Percentiles rank a stretch among this genome's conserved stretches.
Conservation (phyloP, 1,140 invertebrate genomes). For the Pomacea maculata region DNA sequence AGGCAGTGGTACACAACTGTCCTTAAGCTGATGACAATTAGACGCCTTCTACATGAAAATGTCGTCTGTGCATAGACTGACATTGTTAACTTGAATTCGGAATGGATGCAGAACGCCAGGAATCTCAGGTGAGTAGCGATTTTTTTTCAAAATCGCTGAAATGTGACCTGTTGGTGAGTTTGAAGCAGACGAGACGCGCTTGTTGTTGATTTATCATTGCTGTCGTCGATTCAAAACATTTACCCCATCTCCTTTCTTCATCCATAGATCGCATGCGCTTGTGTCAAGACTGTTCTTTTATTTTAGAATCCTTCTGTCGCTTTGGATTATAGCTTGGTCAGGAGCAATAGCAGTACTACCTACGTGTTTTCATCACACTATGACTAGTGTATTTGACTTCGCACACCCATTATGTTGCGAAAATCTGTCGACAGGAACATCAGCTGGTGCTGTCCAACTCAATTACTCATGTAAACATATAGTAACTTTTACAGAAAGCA, state of each 20-base stretch:
- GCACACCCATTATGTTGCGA: too few species aligned
- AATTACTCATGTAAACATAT: too few species aligned
- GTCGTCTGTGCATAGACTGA: conserved; percentile 22
- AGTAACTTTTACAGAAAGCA: too few species aligned
- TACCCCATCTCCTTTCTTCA: neutral
- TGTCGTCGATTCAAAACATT: neutral
- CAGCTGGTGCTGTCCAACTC: too few species aligned
- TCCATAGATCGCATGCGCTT: neutral
- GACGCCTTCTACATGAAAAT: conserved; percentile 14
- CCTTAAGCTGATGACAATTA: neutral
- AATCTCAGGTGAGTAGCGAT: conserved; percentile 42
- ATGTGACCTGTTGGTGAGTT: neutral
- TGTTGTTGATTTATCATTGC: too few species aligned
- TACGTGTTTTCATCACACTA: too few species aligned
- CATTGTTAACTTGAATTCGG: conserved; percentile 25
- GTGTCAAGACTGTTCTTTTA: too few species aligned
- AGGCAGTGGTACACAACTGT: conserved; percentile 30
- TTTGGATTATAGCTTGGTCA: too few species aligned
- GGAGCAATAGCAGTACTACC: too few species aligned
- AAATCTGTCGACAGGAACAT: too few species aligned
- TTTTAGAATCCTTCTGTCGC: too few species aligned
- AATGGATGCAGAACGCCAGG: conserved; percentile 48
- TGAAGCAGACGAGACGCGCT: neutral
- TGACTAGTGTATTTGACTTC: too few species aligned
- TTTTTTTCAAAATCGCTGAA: neutral